Evolutionary conservation across 2,888 invertebrate species (phyloP).

Genomic region (Aphodius granarius): DNA sequence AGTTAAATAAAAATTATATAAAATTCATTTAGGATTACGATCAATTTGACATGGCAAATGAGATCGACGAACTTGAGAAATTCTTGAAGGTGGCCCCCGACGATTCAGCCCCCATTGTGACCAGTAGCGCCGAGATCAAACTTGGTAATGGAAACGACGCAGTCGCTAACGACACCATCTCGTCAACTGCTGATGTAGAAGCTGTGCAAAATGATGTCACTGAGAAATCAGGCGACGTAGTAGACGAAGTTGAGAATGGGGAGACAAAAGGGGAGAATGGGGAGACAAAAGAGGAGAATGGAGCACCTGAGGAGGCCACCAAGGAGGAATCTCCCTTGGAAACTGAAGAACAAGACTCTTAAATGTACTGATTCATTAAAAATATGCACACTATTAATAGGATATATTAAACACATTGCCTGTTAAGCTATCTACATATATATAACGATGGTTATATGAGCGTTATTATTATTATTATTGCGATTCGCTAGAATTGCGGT

Average conservation of each 20-base stretch:
- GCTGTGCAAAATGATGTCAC: constrained; percentile 22
- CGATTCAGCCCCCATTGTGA: constrained; percentile 54
- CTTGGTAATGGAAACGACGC: constrained; percentile 45
- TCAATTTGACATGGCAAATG: constrained; percentile 88
- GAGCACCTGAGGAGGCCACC: not conserved
- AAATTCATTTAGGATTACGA: constrained; percentile 81
- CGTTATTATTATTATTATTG: not conserved
- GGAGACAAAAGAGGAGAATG: constrained; percentile 17
- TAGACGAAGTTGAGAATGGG: constrained; percentile 32
- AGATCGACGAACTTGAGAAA: constrained; percentile 85
- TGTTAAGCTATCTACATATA: not conserved
- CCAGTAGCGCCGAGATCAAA: constrained; percentile 55
- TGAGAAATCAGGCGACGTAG: constrained; percentile 13
- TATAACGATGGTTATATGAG: not conserved
- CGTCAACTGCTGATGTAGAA: constrained; percentile 3
- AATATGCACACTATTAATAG: constrained; percentile 7
- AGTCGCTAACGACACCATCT: constrained; percentile 25
- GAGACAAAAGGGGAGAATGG: constrained; percentile 27
- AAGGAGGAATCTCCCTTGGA: not conserved
- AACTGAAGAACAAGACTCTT: constrained; percentile 5
- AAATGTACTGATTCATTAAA: not conserved
- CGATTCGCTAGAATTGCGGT: not conserved
- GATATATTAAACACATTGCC: constrained; percentile 5
- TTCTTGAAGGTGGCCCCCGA: constrained; percentile 77
- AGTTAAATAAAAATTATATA: not conserved